Evolutionary conservation across 2,113 vertebrate genomes (phyloP), one percentile per base, ranked within the genome.

Genomic region (Notothenia rossii): DNA sequence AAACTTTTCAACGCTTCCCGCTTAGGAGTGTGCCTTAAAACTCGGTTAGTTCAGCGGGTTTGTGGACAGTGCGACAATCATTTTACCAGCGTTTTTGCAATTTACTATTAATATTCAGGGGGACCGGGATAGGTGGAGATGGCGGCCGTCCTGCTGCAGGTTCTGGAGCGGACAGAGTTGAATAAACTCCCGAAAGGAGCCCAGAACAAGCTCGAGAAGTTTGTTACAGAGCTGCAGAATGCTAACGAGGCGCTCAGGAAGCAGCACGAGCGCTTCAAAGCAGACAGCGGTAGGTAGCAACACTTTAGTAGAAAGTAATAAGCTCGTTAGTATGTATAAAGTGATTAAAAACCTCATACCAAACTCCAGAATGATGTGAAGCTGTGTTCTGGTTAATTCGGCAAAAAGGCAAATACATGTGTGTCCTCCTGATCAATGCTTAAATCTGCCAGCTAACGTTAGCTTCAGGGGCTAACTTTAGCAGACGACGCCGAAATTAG

Each of bases 181-280:
- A 94, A 94, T 79, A 98, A 99, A 89, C 90, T 99, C 29, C 96
- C 97, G 0, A 97, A 97, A 91, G 92, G 94, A 1, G 91, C 93
- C 51, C 97, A 98, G 87, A 97, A 93, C 73, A 99, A 99, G 76
- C 91, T 99, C 2, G 98, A 99, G 83, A 97, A 96, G 75, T 96
- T 96, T 78, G 83, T 99, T 0, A 93, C 95, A 0, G 97, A 98
- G 33, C 96, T 98, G 73, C 97, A 98, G 66, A 93, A 93, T 51
- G 97, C 97, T 88, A 95, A 97, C 72, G 97, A 98, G 0, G 94
- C 86, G 18, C 94, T 98, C 14, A 95, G 93, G 68, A 95, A 96
- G 0, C 91, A 95, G 25, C 96, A 97, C 1, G 97, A 99, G 91
- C 96, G 96, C 9, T 95, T 96, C 77, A 96, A 96, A 89, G 97